phyloP scores from a whole-genome alignment of 1,140 invertebrate genomes.

The Leptinotarsa undecemlineata region DNA sequence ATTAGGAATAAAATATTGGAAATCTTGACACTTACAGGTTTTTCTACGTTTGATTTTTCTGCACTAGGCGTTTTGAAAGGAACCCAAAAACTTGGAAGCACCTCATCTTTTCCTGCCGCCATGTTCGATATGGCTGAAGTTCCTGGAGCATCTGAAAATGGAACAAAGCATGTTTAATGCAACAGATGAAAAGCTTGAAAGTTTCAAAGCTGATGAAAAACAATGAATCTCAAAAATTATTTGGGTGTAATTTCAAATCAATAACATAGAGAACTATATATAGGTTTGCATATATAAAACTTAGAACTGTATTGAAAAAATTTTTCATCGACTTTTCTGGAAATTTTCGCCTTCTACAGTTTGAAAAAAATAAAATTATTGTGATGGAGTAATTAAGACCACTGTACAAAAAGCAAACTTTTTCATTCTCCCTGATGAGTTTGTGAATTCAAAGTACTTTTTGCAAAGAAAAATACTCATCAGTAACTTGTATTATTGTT shows the following conservation, averaged over 20 bases:
- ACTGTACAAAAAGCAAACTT: background rate
- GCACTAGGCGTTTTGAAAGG: slow-evolving; percentile 91
- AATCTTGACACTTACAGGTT: slow-evolving; percentile 67
- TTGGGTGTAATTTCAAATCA: too few species aligned
- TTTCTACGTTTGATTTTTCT: slow-evolving; percentile 71
- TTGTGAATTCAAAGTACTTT: slow-evolving; percentile 59
- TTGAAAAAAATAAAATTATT: background rate
- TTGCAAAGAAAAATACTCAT: too few species aligned
- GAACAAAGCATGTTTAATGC: background rate
- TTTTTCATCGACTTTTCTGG: background rate
- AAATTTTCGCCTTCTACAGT: too few species aligned
- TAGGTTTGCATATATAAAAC: too few species aligned
- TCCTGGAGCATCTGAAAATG: slow-evolving; percentile 35
- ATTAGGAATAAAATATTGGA: too few species aligned
- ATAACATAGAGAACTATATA: background rate
- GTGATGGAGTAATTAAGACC: background rate
- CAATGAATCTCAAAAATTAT: background rate
- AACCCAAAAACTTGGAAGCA: slow-evolving; percentile 95
- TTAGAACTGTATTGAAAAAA: background rate
- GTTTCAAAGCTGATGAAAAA: background rate
- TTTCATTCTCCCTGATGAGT: too few species aligned
- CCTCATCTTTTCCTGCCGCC: slow-evolving; percentile 62
- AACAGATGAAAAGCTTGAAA: background rate
- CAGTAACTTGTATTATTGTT: too few species aligned
- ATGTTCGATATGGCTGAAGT: slow-evolving; percentile 76